These are phyloP conservation scores for Eilema depressum DNA, from an alignment of 2,888 invertebrate genomes.

Conservation along the genomic window DNA sequence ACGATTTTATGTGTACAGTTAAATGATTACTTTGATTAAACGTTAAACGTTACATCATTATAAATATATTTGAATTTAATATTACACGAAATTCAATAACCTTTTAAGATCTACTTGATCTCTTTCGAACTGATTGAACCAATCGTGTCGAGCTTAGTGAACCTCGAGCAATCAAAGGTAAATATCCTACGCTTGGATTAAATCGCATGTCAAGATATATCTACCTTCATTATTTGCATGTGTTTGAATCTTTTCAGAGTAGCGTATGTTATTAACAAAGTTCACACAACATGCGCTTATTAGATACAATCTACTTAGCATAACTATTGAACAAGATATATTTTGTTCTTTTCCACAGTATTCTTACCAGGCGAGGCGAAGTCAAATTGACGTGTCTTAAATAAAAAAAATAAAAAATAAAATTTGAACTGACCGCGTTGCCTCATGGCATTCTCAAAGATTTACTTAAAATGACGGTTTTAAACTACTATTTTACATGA, in stretches of 20 bases:
- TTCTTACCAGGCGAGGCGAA: too few species aligned
- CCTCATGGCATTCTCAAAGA: too few species aligned
- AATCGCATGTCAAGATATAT: not conserved
- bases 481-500: too few species aligned
- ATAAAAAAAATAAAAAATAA: too few species aligned
- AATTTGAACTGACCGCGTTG: too few species aligned
- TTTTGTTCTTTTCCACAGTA: too few species aligned
- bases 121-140: not conserved
- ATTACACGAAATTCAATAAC: not conserved
- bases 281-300: not conserved
- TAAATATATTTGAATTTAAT: not conserved
- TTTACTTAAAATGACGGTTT: too few species aligned
- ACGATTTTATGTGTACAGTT: too few species aligned
- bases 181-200: not conserved
- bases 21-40: not conserved
- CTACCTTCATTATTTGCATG: not conserved
- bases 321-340: too few species aligned
- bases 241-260: not conserved
- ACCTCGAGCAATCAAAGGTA: not conserved
- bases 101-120: not conserved
- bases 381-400: too few species aligned
- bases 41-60: not conserved
- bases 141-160: not conserved
- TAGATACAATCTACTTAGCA: constrained; percentile 12
- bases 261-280: not conserved